Base-by-base conservation (phyloP, 2,888 invertebrate genomes). In the Nemapogon koenigi region DNA sequence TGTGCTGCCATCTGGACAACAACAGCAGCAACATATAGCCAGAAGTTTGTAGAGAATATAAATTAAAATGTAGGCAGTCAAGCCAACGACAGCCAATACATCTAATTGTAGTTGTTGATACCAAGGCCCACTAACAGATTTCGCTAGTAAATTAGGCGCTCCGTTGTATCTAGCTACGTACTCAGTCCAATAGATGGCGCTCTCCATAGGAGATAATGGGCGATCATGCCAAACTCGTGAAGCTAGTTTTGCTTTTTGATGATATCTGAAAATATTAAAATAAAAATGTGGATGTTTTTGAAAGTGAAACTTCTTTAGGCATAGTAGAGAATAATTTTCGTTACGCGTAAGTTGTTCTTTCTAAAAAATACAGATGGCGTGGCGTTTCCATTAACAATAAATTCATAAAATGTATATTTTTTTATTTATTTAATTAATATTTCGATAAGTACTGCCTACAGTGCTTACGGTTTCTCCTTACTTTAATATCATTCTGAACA, bases 171-270 rank as follows among this genome's bases (percentile, higher is more conserved):
- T 54, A 17, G 83, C 63, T 43, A 83, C 75, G 49, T 83, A 82
- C 46, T 84, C 84, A 10, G 79, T 75, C 75, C 83, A 83, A 59
- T 83, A 84, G 50, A 83, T 62, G 40, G 83, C 82, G 16, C 66
- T 75, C 41, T 82, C 76, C 33, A 82, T 44, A 1, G 84, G 78
- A 3, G 79, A 65, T 48, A 71, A 67, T 22, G 80, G 67, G 0
- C 83, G 76, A 44, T 81, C 75, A 41, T 81, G 80, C 67, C 82
- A 84, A 15, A 79, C 50, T 40, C 66, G 59, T 0, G 84, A 81
- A 1, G 82, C 55, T 16, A 62, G 49, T 39, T 59, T 59, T 1
- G 82, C 80, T 13, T 64, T 63, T 8, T 66, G 56, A 49, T 71
- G 71, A 50, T 55, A 54, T 27, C 78, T 73, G 66, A 25, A 61